Conservation (phyloP, 2,113 vertebrate species). For the Bambusicola thoracicus region DNA sequence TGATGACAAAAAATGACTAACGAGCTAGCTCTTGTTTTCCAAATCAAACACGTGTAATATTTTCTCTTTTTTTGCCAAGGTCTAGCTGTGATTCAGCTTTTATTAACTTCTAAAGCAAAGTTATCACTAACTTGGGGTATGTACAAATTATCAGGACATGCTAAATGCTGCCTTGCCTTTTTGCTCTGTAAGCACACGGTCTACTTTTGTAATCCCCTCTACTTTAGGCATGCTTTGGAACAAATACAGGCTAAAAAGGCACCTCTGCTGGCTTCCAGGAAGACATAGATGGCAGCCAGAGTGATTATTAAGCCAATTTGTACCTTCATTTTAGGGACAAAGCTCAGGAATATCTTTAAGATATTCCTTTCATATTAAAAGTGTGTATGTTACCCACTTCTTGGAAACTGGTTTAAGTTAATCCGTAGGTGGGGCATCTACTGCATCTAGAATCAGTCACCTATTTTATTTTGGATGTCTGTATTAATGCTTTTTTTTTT, state of each 20-base stretch:
- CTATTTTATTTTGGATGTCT: background rate
- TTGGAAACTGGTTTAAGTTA: background rate
- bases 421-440: background rate
- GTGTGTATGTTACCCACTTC: background rate
- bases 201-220: background rate
- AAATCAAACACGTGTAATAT: background rate
- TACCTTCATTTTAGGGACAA: background rate
- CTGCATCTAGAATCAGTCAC: background rate
- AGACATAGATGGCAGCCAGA: background rate
- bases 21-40: background rate
- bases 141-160: background rate
- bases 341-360: background rate
- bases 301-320: background rate
- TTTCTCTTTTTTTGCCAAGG: background rate
- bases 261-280: background rate
- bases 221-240: background rate
- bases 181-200: fast-evolving
- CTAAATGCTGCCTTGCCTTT: background rate
- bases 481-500: background rate
- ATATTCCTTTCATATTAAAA: background rate
- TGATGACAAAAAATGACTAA: background rate
- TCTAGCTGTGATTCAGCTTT: background rate
- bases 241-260: background rate
- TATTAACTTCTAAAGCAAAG: background rate
- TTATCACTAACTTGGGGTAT: background rate